Base-by-base conservation (phyloP, 2,797 vertebrate genomes). In the Anas bernieri region DNA sequence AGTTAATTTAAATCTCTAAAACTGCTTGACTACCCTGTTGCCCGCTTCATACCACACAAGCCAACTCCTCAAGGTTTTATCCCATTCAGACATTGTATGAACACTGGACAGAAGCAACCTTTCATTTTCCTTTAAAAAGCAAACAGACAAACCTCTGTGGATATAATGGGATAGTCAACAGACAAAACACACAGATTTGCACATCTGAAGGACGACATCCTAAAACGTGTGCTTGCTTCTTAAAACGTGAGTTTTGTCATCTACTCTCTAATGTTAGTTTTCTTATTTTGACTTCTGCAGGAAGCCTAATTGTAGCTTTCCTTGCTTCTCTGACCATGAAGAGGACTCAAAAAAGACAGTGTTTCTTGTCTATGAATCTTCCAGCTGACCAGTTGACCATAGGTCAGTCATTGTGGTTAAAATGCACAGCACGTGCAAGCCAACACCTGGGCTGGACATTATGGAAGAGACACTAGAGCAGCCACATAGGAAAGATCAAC, bases 231-330 rank as follows among this genome's bases (percentile, higher is more conserved):
- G 12, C 39, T 77, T 83, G 31, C 78, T 17, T 91, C 62, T 41
- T 68, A 75, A 83, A 86, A 86, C 54, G 26, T 74, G 17, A 63
- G 30, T 64, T 86, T 83, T 92, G 17, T 21, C 41, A 52, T 28
- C n/a, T 59, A 54, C 28, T 72, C 26, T 75, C 41, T 91, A 80
- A 80, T 75, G 82, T 76, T 86, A 86, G 41, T 83, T 88, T 93
- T 93, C 92, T 92, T 97, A 85, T 92, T 96, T 78, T 92, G 66
- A 86, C 62, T 78, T 55, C 58, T 62, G 41, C 78, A 83, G 70
- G 78, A 94, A 92, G 20, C 22, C 31, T 92, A 91, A 91, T 93
- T 94, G 80, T 90, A 90, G 76, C 58, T 96, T 83, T 94, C 23
- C 28, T 83, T 76, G 15, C 35, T 89, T 79, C 17, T 45, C 59